Base-by-base conservation (phyloP, 2,113 vertebrate species). In the Calidris pugnax region DNA sequence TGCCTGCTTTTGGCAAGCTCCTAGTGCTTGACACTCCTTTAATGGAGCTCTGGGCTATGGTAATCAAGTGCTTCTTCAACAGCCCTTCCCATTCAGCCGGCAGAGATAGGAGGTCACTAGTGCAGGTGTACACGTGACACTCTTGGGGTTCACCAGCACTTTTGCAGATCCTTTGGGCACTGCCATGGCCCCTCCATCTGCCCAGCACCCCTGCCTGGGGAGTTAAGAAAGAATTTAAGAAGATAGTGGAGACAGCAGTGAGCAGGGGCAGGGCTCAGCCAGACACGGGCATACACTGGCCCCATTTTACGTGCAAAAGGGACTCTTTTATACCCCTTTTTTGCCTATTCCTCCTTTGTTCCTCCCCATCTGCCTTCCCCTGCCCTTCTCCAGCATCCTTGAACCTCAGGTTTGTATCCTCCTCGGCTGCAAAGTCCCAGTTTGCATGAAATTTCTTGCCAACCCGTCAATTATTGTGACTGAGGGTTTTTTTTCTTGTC, bases 101-200 rank as follows among this genome's bases (percentile, higher is more conserved):
- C 1, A 3, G 72, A 32, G 79, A 41, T 3, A 3, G 21, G 48
- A 48, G 26, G 14, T 57, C 57, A 35, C 22, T 33, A 13, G 18
- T 33, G 32, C 35, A 51, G 57, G 15, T 2, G 6, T 41, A 22
- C 16, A 23, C 23, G 1, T 1, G 4, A 8, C 3, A 2, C 24
- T 26, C 39, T 62, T 0, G 0, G 63, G 21, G 30, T 69, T 51
- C 76, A 32, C 30, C 17, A n/a, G 63, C 28, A 8, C 11, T 8
- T 32, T 32, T 14, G 5, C 18, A 64, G 41, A 50, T 43, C 57
- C 41, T 28, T 50, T 0, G 1, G 48, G 50, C 18, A 13, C n/a
- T 0, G 4, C 39, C 26, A 48, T 8, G 14, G 26, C 41, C 28
- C 16, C 30, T 76, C 39, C 24, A 16, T 48, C 59, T 71, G 56